Evolutionary conservation across 2,113 vertebrate genomes (phyloP).

Genomic region (Isichthys henryi): DNA sequence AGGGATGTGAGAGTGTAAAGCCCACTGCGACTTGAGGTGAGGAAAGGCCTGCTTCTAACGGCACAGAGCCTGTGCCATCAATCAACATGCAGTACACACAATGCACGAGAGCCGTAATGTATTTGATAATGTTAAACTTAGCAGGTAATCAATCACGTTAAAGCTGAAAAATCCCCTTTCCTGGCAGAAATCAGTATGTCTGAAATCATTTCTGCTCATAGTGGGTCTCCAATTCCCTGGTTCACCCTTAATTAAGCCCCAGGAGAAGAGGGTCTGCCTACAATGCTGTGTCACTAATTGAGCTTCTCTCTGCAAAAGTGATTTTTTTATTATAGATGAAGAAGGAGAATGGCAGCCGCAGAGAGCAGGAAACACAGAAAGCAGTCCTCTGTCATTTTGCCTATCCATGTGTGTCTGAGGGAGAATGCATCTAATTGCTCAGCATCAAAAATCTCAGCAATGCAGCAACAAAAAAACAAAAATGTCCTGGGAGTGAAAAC

Average conservation of each 20-base stretch:
- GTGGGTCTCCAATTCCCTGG: neutral
- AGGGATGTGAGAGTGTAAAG: neutral
- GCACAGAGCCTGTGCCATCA: neutral
- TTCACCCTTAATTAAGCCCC: conserved; percentile 8
- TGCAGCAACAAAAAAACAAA: neutral
- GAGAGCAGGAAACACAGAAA: neutral
- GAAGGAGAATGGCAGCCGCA: neutral
- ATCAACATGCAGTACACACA: neutral
- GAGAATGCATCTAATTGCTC: conserved; percentile 2
- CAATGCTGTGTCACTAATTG: conserved; percentile 13
- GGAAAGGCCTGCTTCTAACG: neutral
- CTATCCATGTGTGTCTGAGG: conserved; percentile 3
- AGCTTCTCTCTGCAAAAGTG: neutral
- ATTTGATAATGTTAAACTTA: conserved; percentile 12
- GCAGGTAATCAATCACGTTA: conserved; percentile 3
- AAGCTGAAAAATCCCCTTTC: conserved; percentile 10
- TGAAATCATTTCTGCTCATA: neutral
- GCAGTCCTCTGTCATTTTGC: neutral
- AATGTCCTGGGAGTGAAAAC: neutral
- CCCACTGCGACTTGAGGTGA: neutral
- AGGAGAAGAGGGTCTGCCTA: neutral
- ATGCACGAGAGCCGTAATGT: neutral
- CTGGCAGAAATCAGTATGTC: neutral
- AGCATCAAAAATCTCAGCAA: conserved; percentile 9
- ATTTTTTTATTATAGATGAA: neutral